Evolutionary conservation across 35 echinoderm and acorn worm genomes (phyloP).

Genomic region (Diadema setosum): DNA sequence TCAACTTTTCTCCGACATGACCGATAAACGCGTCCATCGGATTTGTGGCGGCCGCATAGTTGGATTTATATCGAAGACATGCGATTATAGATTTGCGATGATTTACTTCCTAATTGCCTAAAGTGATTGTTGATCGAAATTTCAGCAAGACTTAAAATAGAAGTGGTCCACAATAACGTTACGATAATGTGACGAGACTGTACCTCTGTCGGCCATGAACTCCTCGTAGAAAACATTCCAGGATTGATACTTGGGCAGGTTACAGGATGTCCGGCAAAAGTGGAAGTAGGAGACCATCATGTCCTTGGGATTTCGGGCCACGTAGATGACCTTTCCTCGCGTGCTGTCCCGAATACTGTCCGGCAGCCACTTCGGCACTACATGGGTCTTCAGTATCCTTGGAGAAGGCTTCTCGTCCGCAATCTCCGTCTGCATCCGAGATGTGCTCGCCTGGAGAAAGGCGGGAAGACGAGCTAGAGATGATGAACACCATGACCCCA

Average conservation of each 20-base stretch:
- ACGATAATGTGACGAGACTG: too few relatives aligned
- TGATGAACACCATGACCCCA: too few relatives aligned
- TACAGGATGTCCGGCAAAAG: neutral
- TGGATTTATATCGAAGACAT: too few relatives aligned
- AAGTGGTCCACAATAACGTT: too few relatives aligned
- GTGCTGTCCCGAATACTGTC: neutral
- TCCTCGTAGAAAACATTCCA: conserved; percentile 28
- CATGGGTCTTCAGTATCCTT: neutral
- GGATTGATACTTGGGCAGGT: neutral
- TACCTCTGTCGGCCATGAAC: conserved; percentile 22
- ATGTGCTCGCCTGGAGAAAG: neutral
- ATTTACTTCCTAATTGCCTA: too few relatives aligned
- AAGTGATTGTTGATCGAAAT: too few relatives aligned
- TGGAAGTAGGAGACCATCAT: conserved; percentile 37
- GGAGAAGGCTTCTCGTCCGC: neutral
- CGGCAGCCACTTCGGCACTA: neutral
- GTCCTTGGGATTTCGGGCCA: conserved; percentile 46
- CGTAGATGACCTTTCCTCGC: conserved; percentile 26
- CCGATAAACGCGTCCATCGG: too few relatives aligned
- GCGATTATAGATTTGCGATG: too few relatives aligned
- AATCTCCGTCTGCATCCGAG: neutral
- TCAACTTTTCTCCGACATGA: too few relatives aligned
- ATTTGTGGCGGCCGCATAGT: too few relatives aligned
- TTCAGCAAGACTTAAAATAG: too few relatives aligned
- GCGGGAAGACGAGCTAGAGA: too few relatives aligned